Conservation (phyloP, 2,113 vertebrate genomes). For the Leptosomus discolor region DNA sequence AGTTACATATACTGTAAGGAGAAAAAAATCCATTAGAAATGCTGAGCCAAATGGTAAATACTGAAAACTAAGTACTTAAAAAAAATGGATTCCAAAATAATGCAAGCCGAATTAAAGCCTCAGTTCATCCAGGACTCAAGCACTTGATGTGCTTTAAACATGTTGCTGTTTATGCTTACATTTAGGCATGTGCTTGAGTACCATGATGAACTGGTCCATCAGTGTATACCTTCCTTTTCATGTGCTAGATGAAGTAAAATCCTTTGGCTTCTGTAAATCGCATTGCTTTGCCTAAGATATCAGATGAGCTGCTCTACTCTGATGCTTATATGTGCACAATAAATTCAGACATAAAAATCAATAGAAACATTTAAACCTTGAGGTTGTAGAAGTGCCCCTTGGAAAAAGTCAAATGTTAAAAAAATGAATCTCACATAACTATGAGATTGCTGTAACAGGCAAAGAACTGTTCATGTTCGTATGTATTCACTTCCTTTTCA, state of each 20-base stretch:
- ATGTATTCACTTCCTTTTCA: not conserved
- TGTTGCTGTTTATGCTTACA: not conserved
- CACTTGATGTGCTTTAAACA: not conserved
- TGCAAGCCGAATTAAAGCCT: not conserved
- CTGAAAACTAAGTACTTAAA: not conserved
- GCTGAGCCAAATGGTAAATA: not conserved
- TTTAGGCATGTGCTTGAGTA: not conserved
- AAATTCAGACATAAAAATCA: conserved; percentile 75
- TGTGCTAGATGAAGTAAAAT: not conserved
- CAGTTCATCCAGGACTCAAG: not conserved
- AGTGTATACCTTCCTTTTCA: not conserved
- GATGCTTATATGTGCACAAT: conserved; percentile 49
- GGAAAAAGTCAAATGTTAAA: conserved; percentile 65
- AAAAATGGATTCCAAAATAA: not conserved
- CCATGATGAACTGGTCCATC: not conserved
- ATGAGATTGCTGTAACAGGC: not conserved
- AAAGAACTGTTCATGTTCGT: not conserved
- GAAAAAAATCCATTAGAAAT: conserved; percentile 41
- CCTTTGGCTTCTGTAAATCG: not conserved
- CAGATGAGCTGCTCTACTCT: conserved; percentile 29
- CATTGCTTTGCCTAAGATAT: conserved; percentile 60
- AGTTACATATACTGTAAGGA: not conserved
- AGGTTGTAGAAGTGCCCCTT: conserved; percentile 44
- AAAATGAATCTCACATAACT: not conserved
- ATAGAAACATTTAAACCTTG: conserved; percentile 71